phyloP scores from a whole-genome alignment of 2,797 vertebrate species.

The Rachycentron canadum region DNA sequence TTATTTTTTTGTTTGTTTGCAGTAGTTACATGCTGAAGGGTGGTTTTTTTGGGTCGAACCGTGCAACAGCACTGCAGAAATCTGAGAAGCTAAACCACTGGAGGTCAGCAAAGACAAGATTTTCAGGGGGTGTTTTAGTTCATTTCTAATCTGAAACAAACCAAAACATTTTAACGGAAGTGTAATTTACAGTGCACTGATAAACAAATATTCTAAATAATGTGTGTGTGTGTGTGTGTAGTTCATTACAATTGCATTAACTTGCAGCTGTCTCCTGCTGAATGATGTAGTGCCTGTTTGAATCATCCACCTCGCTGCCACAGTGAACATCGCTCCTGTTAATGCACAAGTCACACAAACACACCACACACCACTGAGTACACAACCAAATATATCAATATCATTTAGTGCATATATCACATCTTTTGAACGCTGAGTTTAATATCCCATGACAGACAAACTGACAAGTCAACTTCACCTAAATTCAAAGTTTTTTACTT shows the following conservation, averaged over 20 bases:
- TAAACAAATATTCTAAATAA: neutral
- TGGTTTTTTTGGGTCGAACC: neutral
- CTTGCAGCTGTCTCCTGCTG: constrained; percentile 94
- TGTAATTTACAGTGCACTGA: no score
- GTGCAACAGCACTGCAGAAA: neutral
- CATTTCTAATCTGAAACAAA: neutral
- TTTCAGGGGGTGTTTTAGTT: neutral
- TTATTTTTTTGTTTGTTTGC: neutral
- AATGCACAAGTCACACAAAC: constrained; percentile 36
- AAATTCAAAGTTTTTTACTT: neutral
- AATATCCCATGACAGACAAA: neutral
- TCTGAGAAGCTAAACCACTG: neutral
- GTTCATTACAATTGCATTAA: constrained; percentile 84
- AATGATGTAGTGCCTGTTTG: constrained; percentile 89
- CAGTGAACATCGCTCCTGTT: constrained; percentile 92
- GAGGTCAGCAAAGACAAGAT: neutral
- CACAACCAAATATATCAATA: neutral
- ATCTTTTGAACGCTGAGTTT: neutral
- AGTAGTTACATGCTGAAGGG: neutral
- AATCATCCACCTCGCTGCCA: constrained; percentile 90
- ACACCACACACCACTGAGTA: constrained; percentile 12
- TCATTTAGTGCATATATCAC: neutral
- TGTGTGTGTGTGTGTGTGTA: neutral
- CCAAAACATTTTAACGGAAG: no score
- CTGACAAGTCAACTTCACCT: neutral